Percentiles rank a stretch among this genome's conserved stretches.
These are phyloP conservation scores for Sussaba pulchella DNA, from an alignment of 2,888 invertebrate species.

Conservation along the genomic window DNA sequence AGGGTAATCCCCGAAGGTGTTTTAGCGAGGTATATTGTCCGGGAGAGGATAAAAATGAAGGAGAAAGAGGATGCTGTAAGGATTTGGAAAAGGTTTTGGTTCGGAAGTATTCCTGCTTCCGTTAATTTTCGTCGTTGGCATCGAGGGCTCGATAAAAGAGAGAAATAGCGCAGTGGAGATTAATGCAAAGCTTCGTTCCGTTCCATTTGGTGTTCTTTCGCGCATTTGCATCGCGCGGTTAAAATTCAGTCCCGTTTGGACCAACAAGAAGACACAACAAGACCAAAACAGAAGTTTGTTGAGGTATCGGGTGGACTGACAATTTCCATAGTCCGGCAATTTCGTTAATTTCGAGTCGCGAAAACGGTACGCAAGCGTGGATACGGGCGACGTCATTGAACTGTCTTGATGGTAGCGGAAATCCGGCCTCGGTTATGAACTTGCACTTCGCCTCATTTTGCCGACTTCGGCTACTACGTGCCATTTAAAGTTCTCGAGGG, in stretches of 20 bases:
- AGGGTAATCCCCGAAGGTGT: too few species aligned
- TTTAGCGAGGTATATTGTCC: too few species aligned
- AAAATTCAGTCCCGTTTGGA: conserved; percentile 11
- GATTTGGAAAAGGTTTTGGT: too few species aligned
- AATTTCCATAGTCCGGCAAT: conserved; percentile 40
- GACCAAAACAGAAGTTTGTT: conserved; percentile 1
- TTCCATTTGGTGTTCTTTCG: not conserved
- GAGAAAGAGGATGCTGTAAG: too few species aligned
- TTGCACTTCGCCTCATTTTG: conserved; percentile 4
- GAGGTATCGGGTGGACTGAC: not conserved
- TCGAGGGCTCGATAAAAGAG: not conserved
- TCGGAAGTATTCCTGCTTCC: too few species aligned
- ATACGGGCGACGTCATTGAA: too few species aligned
- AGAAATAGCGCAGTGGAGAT: conserved; percentile 15
- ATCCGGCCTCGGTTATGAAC: conserved; percentile 4
- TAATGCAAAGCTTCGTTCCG: conserved; percentile 48
- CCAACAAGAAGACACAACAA: not conserved
- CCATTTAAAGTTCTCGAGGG: conserved; percentile 1
- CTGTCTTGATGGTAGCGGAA: conserved; percentile 4
- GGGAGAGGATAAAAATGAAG: too few species aligned
- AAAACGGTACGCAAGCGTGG: not conserved
- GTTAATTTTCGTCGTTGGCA: conserved; percentile 24
- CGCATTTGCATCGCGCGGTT: conserved; percentile 12
- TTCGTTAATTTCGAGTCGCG: conserved; percentile 14
- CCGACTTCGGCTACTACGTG: not conserved